A percentile compares a stretch with the other conserved stretches of the same genome.
These are phyloP conservation scores for Xanthia icteritia DNA, from an alignment of 2,888 invertebrate genomes.

Conservation along the genomic window DNA sequence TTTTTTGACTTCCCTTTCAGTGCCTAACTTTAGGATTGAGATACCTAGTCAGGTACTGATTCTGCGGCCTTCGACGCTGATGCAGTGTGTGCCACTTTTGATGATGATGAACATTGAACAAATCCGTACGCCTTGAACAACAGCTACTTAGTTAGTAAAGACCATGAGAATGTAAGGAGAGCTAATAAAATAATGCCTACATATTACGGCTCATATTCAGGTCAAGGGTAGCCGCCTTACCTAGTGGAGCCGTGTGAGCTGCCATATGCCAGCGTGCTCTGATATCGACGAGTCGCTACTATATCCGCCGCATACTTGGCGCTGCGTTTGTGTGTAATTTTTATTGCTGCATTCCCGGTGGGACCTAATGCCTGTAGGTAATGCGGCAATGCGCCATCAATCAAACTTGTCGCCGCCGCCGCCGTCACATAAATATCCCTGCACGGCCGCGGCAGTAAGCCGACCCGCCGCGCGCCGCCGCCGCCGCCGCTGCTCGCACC, in stretches of 20 bases:
- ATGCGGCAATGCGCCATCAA: slow-evolving; percentile 66
- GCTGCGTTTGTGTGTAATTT: slow-evolving; percentile 49
- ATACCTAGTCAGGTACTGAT: background rate
- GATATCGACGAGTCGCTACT: slow-evolving; percentile 16
- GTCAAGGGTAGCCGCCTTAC: slow-evolving; percentile 36
- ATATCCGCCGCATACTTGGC: slow-evolving; percentile 29
- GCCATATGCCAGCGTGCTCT: slow-evolving; percentile 1
- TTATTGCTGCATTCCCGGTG: slow-evolving; percentile 61
- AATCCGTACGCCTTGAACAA: background rate
- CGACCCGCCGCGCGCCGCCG: slow-evolving; percentile 32
- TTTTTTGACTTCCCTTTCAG: no score
- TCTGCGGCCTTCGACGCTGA: background rate
- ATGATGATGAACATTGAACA: background rate
- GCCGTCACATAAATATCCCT: slow-evolving; percentile 54
- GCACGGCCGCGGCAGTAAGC: slow-evolving; percentile 37
- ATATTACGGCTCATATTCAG: slow-evolving; percentile 11
- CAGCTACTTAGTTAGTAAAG: background rate
- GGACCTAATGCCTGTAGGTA: slow-evolving; percentile 63
- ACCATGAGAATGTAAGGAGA: slow-evolving; percentile 1
- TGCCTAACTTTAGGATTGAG: background rate
- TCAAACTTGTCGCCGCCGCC: slow-evolving; percentile 62
- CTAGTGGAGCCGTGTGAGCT: background rate
- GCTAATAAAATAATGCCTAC: background rate
- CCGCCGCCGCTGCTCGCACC: slow-evolving; percentile 3
- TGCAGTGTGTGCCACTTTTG: background rate